A percentile compares a stretch with the other conserved stretches of the same genome.
Conservation (phyloP, 1,140 invertebrate genomes). For the Drosophila prosaltans region DNA sequence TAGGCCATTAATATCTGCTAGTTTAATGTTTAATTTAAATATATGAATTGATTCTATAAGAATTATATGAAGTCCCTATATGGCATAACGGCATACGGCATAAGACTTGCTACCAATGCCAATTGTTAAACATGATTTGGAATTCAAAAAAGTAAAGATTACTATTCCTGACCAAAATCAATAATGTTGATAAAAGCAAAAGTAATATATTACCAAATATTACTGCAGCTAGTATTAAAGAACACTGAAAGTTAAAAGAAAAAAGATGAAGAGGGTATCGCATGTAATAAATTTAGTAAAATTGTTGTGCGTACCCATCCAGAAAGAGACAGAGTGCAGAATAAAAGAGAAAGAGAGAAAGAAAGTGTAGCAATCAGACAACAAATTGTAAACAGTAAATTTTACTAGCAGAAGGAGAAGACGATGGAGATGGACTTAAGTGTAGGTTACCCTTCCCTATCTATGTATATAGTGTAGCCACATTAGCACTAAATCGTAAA, state of each 20-base stretch:
- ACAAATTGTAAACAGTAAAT: conserved; percentile 81
- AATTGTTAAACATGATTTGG: too few species aligned
- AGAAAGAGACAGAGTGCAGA: conserved; percentile 19
- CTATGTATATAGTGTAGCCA: conserved; percentile 24
- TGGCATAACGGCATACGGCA: too few species aligned
- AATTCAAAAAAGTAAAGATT: too few species aligned
- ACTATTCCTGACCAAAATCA: too few species aligned
- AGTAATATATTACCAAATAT: conserved; percentile 63
- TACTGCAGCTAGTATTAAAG: conserved; percentile 70
- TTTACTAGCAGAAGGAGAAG: conserved; percentile 35
- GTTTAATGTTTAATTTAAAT: too few species aligned
- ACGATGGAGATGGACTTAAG: background rate
- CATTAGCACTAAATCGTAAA: conserved; percentile 77
- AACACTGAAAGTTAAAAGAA: conserved; percentile 44
- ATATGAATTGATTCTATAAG: too few species aligned
- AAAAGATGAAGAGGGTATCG: conserved; percentile 59
- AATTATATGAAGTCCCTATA: too few species aligned
- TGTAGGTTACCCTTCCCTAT: background rate
- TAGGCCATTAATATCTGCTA: too few species aligned
- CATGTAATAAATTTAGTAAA: conserved; percentile 71
- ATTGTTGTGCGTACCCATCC: conserved; percentile 48
- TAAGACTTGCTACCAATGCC: too few species aligned
- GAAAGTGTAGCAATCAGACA: conserved; percentile 68
- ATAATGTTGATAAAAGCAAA: conserved; percentile 11
- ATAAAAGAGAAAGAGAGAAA: conserved; percentile 3